Evolutionary conservation across 2,797 vertebrate genomes (phyloP).

Genomic region (Tadarida brasiliensis): DNA sequence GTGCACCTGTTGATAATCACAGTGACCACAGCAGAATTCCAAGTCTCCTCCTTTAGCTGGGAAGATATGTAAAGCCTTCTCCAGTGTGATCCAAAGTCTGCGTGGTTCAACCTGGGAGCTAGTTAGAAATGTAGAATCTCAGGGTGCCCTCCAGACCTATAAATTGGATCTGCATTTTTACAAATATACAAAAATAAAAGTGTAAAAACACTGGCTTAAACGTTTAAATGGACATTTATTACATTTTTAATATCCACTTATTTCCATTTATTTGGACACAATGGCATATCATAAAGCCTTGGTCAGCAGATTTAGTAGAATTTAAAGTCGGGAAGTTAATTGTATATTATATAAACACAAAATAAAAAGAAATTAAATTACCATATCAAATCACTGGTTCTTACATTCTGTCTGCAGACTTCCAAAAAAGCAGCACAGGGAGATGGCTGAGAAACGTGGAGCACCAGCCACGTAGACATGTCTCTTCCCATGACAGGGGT

Average conservation of each 20-base stretch:
- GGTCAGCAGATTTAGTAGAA: not conserved
- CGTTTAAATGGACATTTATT: conserved; percentile 40
- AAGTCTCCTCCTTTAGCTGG: not conserved
- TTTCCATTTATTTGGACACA: conserved; percentile 26
- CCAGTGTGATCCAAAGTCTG: not conserved
- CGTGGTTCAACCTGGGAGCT: not conserved
- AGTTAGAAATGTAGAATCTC: not conserved
- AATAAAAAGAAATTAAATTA: conserved; percentile 54
- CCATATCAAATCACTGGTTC: not conserved
- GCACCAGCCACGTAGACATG: not conserved
- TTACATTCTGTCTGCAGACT: conserved; percentile 47
- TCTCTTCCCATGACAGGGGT: not conserved
- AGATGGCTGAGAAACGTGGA: not conserved
- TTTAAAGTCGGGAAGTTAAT: conserved; percentile 25
- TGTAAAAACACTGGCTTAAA: not conserved
- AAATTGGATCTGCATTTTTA: not conserved
- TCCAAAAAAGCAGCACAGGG: conserved; percentile 14
- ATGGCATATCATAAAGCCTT: not conserved
- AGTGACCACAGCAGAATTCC: conserved; percentile 50
- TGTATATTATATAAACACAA: conserved; percentile 19
- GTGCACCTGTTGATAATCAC: conserved; percentile 36
- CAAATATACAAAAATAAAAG: not conserved
- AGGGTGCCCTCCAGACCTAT: not conserved
- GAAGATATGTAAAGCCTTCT: not conserved
- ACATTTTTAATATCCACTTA: conserved; percentile 40